Base-by-base conservation (phyloP, 2,888 invertebrate species). In the Philhelius pedissequus region DNA sequence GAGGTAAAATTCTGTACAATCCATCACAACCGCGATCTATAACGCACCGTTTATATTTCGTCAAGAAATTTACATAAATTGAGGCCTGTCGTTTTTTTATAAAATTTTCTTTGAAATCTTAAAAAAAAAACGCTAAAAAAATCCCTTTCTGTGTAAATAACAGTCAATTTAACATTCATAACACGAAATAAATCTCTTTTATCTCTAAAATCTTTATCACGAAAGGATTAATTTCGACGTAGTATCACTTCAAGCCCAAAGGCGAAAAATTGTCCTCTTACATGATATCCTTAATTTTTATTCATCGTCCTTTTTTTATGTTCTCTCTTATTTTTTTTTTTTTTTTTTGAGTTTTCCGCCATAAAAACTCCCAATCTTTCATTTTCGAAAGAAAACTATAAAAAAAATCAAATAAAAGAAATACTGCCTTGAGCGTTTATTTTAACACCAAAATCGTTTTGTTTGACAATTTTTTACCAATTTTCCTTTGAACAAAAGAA, bases 361-460 rank as follows among this genome's bases (percentile, higher is more conserved):
- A 45, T 64, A 64, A 64, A 64, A 64, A 64, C 64, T 48, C 48
- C 62, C 62, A 62, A 43, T 64, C 18, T 11, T 58, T 68, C 30
- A 56, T 18, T 69, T 76, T 50, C 13, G 3, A 22, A 15, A 6
- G 54, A 50, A 54, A 69, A 71, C 5, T 35, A 13, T 38, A 48
- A 30, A 27, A 70, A 56, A 71, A 73, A 76, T 56, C 1, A 38
- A 22, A 38, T 22, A 50, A 48, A 71, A 50, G 52, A 66, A 27
- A 38, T 58, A 69, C 71, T 20, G 75, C 84, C 84, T 60, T 76
- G 43, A 84, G 84, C 80, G 84, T 84, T 84, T 84, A 84, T 84
- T 84, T 84, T 84, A 75, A 84, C 84, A 84, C 84, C 80, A 84
- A 84, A 84, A 84, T 35, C 84, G 84, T 80, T 84, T 84, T 84